phyloP scores from a whole-genome alignment of 2,113 vertebrate species.

The Seriola dumerili region DNA sequence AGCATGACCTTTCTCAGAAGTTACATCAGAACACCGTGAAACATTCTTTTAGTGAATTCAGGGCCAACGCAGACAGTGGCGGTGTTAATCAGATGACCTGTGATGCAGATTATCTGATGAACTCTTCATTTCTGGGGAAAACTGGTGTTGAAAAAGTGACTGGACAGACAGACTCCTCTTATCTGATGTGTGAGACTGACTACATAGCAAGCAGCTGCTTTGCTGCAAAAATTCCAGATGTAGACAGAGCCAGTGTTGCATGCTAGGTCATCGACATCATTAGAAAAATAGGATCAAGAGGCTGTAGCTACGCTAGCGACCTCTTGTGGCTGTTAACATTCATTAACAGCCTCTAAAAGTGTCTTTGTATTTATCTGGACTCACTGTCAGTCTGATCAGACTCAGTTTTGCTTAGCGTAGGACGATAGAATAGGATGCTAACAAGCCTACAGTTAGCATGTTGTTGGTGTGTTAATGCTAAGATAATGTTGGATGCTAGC shows the following conservation, averaged over 20 bases:
- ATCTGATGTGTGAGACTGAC: constrained; percentile 19
- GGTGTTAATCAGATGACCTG: neutral
- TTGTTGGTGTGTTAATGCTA: too few relatives aligned
- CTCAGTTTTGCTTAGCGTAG: too few relatives aligned
- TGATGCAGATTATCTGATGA: neutral
- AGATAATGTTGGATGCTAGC: too few relatives aligned
- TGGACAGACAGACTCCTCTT: neutral
- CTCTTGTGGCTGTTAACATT: too few relatives aligned
- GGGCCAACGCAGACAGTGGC: neutral
- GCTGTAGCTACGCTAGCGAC: neutral
- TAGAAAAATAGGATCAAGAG: too few relatives aligned
- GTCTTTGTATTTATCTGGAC: too few relatives aligned
- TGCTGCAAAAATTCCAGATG: neutral
- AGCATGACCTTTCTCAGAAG: rapidly evolving
- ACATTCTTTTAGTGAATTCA: neutral
- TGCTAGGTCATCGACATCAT: too few relatives aligned
- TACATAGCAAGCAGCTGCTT: constrained; percentile 25
- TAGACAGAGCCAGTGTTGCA: neutral
- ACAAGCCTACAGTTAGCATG: too few relatives aligned
- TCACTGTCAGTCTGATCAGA: too few relatives aligned
- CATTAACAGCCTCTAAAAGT: too few relatives aligned
- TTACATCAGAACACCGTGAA: neutral
- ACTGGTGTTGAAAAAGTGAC: neutral
- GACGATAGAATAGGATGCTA: too few relatives aligned
- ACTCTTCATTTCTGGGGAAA: neutral